Conservation (phyloP, 2,113 vertebrate genomes). For the Protomyctophum bolini region DNA sequence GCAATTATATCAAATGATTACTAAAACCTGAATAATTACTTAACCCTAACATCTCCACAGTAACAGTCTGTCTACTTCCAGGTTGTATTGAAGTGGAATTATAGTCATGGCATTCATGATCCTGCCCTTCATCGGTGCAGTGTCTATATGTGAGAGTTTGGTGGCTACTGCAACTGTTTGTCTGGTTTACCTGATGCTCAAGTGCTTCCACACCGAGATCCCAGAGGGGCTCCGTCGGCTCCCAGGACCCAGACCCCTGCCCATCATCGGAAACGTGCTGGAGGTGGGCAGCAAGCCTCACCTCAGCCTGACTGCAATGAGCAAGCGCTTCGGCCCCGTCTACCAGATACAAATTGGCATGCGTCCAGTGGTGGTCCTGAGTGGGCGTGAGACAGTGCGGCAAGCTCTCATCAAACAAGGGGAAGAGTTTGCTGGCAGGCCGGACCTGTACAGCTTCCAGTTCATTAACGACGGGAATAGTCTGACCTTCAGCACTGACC, state of each 20-base stretch:
- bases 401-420: slow-evolving; percentile 89
- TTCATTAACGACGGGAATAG: slow-evolving; percentile 77
- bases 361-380: slow-evolving; percentile 87
- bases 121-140: slow-evolving; percentile 64
- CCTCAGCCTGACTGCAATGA: slow-evolving; percentile 82
- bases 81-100: slow-evolving; percentile 38
- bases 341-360: slow-evolving; percentile 86
- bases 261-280: slow-evolving; percentile 85
- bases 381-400: slow-evolving; percentile 78
- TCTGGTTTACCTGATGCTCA: slow-evolving; percentile 77
- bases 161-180: slow-evolving; percentile 72
- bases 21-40: too few species aligned
- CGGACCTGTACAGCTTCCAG: slow-evolving; percentile 79
- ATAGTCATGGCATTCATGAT: slow-evolving; percentile 73
- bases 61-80: slow-evolving; percentile 60
- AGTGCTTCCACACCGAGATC: slow-evolving; percentile 50
- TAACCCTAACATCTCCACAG: not conserved
- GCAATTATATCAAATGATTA: not conserved
- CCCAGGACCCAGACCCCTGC: slow-evolving; percentile 83
- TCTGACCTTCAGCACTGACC: slow-evolving; percentile 79
- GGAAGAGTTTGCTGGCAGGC: slow-evolving; percentile 88
- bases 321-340: slow-evolving; percentile 82
- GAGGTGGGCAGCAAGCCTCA: slow-evolving; percentile 82
- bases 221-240: slow-evolving; percentile 82
- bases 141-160: slow-evolving; percentile 80